phyloP scores from a whole-genome alignment of 2,797 vertebrate species.

The Emys orbicularis region DNA sequence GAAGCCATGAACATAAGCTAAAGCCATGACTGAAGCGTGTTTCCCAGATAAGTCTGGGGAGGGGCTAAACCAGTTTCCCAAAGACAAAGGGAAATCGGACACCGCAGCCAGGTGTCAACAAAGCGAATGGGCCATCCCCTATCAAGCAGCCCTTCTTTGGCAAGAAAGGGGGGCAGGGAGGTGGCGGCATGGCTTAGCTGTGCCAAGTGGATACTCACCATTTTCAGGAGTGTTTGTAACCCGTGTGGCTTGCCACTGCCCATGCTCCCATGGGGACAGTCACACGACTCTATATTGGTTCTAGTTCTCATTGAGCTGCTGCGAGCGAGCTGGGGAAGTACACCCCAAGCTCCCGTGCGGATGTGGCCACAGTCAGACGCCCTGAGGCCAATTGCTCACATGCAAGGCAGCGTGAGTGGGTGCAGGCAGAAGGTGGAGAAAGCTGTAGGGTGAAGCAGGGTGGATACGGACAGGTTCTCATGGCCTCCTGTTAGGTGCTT shows the following conservation, averaged over 20 bases:
- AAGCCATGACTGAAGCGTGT: not conserved
- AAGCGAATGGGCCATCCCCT: not conserved
- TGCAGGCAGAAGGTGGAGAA: not conserved
- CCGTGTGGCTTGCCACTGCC: not conserved
- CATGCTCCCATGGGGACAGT: no score
- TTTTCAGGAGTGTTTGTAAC: not conserved
- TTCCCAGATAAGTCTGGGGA: not conserved
- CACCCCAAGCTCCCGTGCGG: accelerated
- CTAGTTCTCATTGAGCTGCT: not conserved
- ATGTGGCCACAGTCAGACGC: no score
- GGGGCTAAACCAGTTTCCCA: not conserved
- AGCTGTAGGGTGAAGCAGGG: no score
- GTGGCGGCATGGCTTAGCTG: not conserved
- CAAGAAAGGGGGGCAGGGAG: not conserved
- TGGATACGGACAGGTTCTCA: not conserved
- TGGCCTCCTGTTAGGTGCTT: no score
- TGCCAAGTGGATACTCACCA: not conserved
- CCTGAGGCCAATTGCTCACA: not conserved
- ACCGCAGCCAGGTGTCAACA: not conserved
- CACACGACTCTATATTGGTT: not conserved
- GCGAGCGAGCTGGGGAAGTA: no score
- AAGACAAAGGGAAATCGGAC: not conserved
- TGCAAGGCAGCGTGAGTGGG: not conserved
- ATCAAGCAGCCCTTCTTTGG: not conserved
- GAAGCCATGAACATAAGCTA: not conserved